phyloP scores from a whole-genome alignment of 2,113 vertebrate species.

The Tor tambroides region DNA sequence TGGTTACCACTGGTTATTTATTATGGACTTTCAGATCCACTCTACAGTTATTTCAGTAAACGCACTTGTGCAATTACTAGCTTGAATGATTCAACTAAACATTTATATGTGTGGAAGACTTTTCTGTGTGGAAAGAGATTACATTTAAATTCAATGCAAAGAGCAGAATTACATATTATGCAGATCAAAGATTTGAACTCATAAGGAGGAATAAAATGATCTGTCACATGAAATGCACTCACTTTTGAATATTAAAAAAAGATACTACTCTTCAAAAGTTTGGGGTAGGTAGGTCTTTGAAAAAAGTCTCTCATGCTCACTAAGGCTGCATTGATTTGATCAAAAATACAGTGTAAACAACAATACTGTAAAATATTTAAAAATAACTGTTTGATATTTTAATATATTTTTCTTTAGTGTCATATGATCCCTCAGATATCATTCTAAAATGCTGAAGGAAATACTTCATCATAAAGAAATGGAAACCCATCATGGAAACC shows the following conservation, averaged over 20 bases:
- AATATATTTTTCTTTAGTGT: neutral
- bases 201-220: too few species aligned
- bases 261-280: neutral
- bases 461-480: neutral
- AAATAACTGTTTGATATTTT: neutral
- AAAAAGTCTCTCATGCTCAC: too few species aligned
- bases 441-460: neutral
- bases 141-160: too few species aligned
- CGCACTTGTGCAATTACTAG: neutral
- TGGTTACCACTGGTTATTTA: constrained; percentile 4
- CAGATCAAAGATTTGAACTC: too few species aligned
- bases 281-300: too few species aligned
- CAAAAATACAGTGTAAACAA: too few species aligned
- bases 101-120: too few species aligned
- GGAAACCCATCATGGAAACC: too few species aligned
- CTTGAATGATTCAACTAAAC: neutral
- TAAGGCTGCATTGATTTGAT: too few species aligned
- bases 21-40: neutral
- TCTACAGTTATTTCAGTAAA: neutral
- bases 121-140: too few species aligned
- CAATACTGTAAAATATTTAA: too few species aligned
- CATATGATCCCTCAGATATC: neutral
- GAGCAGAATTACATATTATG: too few species aligned
- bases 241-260: neutral
- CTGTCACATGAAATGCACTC: neutral